phyloP scores from a whole-genome alignment of 1,140 invertebrate genomes.

The Drosophila malerkotliana region DNA sequence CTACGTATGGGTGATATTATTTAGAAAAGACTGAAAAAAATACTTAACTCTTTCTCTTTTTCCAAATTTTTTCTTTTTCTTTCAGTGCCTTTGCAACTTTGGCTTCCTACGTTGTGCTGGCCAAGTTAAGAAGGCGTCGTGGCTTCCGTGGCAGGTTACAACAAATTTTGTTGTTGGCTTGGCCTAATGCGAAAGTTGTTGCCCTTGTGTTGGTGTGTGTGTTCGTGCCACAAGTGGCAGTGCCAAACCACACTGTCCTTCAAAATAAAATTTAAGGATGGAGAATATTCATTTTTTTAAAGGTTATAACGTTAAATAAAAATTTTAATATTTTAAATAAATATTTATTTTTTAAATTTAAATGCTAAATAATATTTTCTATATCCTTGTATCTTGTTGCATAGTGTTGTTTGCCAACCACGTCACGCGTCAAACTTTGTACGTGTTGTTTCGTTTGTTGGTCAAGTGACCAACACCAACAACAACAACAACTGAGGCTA shows the following conservation, averaged over 20 bases:
- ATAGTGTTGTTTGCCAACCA: constrained; percentile 57
- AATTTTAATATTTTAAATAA: background rate
- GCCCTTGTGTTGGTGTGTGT: constrained; percentile 79
- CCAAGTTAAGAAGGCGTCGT: constrained; percentile 48
- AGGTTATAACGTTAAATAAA: background rate
- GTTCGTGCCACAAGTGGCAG: constrained; percentile 72
- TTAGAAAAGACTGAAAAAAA: background rate
- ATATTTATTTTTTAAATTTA: background rate
- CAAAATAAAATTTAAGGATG: constrained; percentile 7
- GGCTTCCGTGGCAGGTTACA: constrained; percentile 43
- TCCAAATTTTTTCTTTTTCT: constrained; percentile 4
- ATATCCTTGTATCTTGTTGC: constrained; percentile 13
- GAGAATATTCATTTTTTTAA: background rate
- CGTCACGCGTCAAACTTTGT: constrained; percentile 77
- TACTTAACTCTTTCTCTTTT: too few species aligned
- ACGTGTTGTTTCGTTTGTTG: constrained; percentile 81
- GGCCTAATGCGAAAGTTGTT: constrained; percentile 83
- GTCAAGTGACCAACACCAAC: constrained; percentile 65
- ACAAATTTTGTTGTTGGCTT: constrained; percentile 48
- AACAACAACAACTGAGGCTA: constrained; percentile 10
- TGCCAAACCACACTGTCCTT: constrained; percentile 52
- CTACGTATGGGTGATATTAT: background rate
- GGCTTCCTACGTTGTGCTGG: constrained; percentile 64
- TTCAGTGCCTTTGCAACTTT: constrained; percentile 6
- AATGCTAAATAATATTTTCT: too few species aligned